phyloP scores from a whole-genome alignment of 37 sponge, comb jelly and placozoan genomes.

The Amphimedon queenslandica region DNA sequence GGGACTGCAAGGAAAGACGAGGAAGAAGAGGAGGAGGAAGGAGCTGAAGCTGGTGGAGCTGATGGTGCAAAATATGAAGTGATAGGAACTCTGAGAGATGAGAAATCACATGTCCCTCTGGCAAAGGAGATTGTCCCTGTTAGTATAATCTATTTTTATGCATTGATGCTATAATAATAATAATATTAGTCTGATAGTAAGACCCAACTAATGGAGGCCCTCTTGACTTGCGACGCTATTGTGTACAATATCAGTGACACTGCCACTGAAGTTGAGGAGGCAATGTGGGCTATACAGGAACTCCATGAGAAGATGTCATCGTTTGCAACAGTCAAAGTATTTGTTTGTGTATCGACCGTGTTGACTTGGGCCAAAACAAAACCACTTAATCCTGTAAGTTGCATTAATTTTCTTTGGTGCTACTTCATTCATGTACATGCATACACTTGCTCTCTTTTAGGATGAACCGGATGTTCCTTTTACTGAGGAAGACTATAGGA shows the following conservation, averaged over 20 bases:
- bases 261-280: conserved; percentile 68
- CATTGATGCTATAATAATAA: no score
- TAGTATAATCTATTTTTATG: no score
- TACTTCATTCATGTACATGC: no score
- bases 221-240: conserved; percentile 82
- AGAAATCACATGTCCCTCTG: not conserved
- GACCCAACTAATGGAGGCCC: no score
- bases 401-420: no score
- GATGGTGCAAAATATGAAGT: conserved; percentile 59
- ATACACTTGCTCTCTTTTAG: conserved; percentile 38
- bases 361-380: conserved; percentile 95
- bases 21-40: not conserved
- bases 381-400: conserved; percentile 82
- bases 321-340: conserved; percentile 72
- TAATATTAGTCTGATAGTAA: no score
- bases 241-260: conserved; percentile 68
- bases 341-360: conserved; percentile 84
- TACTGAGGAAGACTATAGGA: conserved; percentile 94
- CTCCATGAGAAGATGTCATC: conserved; percentile 73
- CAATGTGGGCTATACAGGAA: conserved; percentile 63
- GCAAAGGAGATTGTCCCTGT: conserved; percentile 16
- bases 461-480: conserved; percentile 94
- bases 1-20: conserved; percentile 44
- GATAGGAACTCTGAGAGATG: conserved; percentile 65
- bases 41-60: not conserved